Conservation (phyloP, 1,140 invertebrate genomes). For the Pseudomyrmex flavicornis region DNA sequence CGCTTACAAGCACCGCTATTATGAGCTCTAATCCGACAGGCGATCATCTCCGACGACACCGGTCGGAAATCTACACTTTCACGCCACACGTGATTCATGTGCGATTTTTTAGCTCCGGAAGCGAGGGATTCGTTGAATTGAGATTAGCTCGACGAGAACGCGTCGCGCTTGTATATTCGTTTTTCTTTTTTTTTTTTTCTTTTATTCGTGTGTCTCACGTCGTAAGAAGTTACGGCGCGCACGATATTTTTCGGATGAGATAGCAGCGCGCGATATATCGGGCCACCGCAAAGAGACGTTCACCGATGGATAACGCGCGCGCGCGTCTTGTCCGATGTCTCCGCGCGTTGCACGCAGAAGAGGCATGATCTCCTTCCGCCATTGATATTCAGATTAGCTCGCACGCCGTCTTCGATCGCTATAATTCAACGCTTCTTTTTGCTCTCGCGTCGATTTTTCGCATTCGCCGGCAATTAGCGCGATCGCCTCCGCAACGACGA, state of each 20-base stretch:
- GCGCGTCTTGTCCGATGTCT: not conserved
- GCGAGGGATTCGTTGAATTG: constrained; percentile 60
- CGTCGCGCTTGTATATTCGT: not conserved
- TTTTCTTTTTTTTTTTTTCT: constrained; percentile 19
- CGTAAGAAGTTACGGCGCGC: constrained; percentile 2
- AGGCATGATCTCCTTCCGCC: constrained; percentile 19
- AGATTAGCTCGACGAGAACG: constrained; percentile 60
- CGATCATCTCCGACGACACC: constrained; percentile 19
- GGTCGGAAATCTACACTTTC: constrained; percentile 12
- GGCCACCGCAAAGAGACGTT: constrained; percentile 16
- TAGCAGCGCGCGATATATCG: constrained; percentile 1
- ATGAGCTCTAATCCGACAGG: constrained; percentile 45
- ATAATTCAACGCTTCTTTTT: constrained; percentile 53
- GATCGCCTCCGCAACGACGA: not conserved
- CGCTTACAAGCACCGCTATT: constrained; percentile 18
- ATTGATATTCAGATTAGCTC: constrained; percentile 66
- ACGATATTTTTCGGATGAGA: constrained; percentile 60
- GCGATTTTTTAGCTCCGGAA: constrained; percentile 29
- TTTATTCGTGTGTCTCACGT: not conserved
- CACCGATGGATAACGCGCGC: constrained; percentile 58
- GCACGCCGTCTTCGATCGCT: not conserved
- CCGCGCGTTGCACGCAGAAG: not conserved
- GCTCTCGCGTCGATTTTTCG: constrained; percentile 18
- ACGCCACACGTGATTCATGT: not conserved
- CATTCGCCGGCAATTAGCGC: constrained; percentile 44